Evolutionary conservation across 2,888 invertebrate genomes (phyloP), one percentile per base, ranked within the genome.

Genomic region (Philopedon plagiatum): DNA sequence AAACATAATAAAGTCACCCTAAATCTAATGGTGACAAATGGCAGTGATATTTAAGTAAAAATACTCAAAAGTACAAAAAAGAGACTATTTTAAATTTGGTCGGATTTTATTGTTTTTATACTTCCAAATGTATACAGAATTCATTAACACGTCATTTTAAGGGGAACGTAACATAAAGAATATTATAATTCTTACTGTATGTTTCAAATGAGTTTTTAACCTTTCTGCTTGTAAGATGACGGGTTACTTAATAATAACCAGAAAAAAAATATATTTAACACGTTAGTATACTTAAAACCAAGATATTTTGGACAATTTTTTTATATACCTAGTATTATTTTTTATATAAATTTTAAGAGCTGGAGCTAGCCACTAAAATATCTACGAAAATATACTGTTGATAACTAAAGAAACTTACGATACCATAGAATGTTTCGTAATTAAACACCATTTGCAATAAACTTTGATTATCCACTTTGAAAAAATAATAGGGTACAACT

Each of bases 41-140:
- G 57, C 61, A 61, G 61, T 61, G 61, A 44, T 46, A 19, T 61
- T 61, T 46, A 61, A 29, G 26, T 46, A 61, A 61, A 60, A 58
- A 58, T 41, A 41, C 58, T 58, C 9, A 26, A 26, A 39, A 41
- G 15, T 37, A 58, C 58, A 39, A 58, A 39, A 21, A 13, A 54
- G 18, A 3, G 26, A 58, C 26, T 23, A 58, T 46, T 15, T 44
- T 61, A 46, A 46, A 46, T 23, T 61, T 61, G 61, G 61, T 61
- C 61, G 61, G 44, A 61, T 32, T 61, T n/a, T 11, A 21, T 61
- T 18, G 61, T 61, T 44, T 32, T 39, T 23, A 41, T 60, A n/a
- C 44, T 29, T 57, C 57, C 26, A 15, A 39, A n/a, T 54, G 37
- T 11, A 34, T 21, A 29, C 18, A 1, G 8, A 15, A 15, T 39